Conservation (phyloP, 2,797 vertebrate species). For the Pseudomugil gertrudae region DNA sequence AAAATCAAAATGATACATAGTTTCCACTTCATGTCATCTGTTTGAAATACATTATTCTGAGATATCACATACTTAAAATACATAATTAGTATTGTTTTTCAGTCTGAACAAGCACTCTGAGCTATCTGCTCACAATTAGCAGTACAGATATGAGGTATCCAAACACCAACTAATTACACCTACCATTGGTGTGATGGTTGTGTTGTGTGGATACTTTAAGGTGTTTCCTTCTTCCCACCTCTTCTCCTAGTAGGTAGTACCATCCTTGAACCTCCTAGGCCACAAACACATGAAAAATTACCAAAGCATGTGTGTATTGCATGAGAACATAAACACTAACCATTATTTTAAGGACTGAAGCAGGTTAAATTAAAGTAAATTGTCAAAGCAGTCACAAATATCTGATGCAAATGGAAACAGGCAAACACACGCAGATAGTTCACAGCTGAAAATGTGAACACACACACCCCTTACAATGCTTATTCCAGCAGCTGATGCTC, state of each 20-base stretch:
- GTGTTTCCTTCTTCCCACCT: slow-evolving; percentile 89
- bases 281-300: slow-evolving; percentile 32
- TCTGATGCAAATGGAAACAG: slow-evolving; percentile 14
- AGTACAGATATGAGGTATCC: background rate
- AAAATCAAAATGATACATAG: background rate
- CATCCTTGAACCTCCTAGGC: slow-evolving; percentile 87
- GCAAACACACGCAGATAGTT: slow-evolving; percentile 11
- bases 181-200: slow-evolving; percentile 63
- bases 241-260: slow-evolving; percentile 90
- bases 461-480: slow-evolving; percentile 44
- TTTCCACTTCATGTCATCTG: too few relatives aligned
- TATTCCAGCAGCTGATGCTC: slow-evolving; percentile 70
- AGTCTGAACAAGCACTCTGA: background rate
- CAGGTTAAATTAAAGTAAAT: slow-evolving; percentile 38
- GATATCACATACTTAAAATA: background rate
- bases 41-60: background rate
- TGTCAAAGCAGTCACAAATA: slow-evolving; percentile 27
- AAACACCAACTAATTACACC: slow-evolving; percentile 28
- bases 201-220: slow-evolving; percentile 84
- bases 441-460: slow-evolving; percentile 32
- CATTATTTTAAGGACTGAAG: slow-evolving; percentile 32
- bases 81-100: background rate
- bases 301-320: background rate
- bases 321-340: background rate
- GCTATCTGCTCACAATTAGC: background rate